phyloP scores from a whole-genome alignment of 2,888 invertebrate species.

The Melipona beecheii region DNA sequence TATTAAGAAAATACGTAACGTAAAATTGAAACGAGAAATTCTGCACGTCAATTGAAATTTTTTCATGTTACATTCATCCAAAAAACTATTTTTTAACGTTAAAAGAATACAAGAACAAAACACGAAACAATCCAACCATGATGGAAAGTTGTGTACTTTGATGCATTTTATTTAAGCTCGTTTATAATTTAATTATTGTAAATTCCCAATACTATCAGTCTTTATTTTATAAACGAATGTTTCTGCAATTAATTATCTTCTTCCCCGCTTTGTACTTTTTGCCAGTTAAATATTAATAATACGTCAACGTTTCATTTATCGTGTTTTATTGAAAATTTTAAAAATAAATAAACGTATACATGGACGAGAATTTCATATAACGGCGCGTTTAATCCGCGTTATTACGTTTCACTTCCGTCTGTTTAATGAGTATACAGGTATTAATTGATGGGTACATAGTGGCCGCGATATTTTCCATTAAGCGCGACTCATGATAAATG shows the following conservation, averaged over 20 bases:
- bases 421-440: constrained; percentile 65
- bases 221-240: constrained; percentile 2
- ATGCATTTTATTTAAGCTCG: background rate
- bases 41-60: no score
- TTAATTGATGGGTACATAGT: constrained; percentile 72
- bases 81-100: no score
- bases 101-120: no score
- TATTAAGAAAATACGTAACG: no score
- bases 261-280: background rate
- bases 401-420: constrained; percentile 39
- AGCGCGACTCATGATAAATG: constrained; percentile 59
- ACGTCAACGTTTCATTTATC: background rate
- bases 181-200: background rate
- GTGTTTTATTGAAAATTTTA: background rate
- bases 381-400: constrained; percentile 27
- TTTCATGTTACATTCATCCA: no score
- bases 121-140: no score
- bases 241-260: background rate
- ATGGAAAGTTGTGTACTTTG: background rate
- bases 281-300: no score
- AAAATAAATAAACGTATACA: no score
- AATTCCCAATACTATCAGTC: constrained; percentile 8
- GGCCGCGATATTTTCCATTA: constrained; percentile 63
- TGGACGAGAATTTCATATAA: background rate
- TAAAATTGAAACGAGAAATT: no score